Evolutionary conservation across 2,113 vertebrate species (phyloP).

Genomic region (Gavialis gangeticus): DNA sequence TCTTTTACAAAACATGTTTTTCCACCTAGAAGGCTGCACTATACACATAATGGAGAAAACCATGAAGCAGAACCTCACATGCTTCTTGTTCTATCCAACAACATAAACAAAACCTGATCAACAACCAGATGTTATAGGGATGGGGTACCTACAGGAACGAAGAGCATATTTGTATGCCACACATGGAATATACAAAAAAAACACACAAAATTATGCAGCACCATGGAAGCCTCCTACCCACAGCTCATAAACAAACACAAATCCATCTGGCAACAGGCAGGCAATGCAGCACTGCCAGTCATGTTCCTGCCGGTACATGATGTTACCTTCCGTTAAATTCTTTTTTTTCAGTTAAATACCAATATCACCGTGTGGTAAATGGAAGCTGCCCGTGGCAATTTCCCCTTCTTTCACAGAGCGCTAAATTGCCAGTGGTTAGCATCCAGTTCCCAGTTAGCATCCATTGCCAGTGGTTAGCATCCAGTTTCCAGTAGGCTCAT

Average conservation of each 20-base stretch:
- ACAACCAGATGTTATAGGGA: background rate
- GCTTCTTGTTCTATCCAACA: background rate
- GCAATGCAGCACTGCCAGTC: fast-evolving
- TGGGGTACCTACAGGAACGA: fast-evolving
- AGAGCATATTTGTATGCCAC: background rate
- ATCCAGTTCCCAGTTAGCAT: too few species aligned
- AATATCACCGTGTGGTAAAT: too few species aligned
- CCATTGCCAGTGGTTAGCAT: too few species aligned
- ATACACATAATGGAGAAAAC: fast-evolving
- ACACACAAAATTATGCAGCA: background rate
- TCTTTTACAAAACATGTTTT: background rate
- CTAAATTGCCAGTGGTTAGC: too few species aligned
- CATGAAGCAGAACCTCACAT: fast-evolving
- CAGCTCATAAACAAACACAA: background rate
- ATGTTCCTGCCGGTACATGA: fast-evolving
- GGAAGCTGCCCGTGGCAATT: too few species aligned
- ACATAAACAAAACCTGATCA: fast-evolving
- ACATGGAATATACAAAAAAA: background rate
- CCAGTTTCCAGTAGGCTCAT: too few species aligned
- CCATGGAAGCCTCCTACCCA: background rate
- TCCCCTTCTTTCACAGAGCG: too few species aligned
- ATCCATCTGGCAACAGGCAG: background rate
- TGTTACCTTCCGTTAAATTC: fast-evolving
- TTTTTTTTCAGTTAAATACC: too few species aligned
- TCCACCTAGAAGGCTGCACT: background rate